phyloP scores from a whole-genome alignment of 2,113 vertebrate species.

The Oncorhynchus masou region DNA sequence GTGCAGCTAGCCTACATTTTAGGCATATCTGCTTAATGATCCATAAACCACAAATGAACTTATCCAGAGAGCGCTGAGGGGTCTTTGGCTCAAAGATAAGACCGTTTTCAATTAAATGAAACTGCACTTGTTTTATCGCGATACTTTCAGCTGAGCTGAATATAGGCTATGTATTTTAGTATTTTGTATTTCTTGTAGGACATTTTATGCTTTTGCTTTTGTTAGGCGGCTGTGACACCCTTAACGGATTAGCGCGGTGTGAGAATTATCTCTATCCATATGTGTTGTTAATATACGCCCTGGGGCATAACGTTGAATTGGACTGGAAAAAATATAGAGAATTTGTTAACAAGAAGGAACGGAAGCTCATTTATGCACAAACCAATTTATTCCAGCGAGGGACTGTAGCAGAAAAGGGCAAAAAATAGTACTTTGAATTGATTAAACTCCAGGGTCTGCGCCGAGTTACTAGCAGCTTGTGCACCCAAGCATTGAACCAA shows the following conservation, averaged over 20 bases:
- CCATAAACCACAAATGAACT: not conserved
- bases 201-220: constrained; percentile 53
- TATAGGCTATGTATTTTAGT: constrained; percentile 25
- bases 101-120: constrained; percentile 53
- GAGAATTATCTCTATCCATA: constrained; percentile 74
- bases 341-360: constrained; percentile 77
- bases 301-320: constrained; percentile 79
- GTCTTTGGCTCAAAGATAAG: constrained; percentile 46
- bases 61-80: constrained; percentile 46
- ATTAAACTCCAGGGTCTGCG: constrained; percentile 72
- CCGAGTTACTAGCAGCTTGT: constrained; percentile 58
- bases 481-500: constrained; percentile 57
- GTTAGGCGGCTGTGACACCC: constrained; percentile 58
- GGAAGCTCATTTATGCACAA: constrained; percentile 80
- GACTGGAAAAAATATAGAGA: constrained; percentile 70
- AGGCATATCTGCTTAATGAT: not conserved
- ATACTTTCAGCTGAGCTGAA: constrained; percentile 25
- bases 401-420: constrained; percentile 64
- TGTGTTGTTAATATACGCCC: constrained; percentile 83
- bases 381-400: constrained; percentile 79
- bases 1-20: no score
- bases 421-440: constrained; percentile 72
- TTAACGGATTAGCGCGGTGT: constrained; percentile 70
- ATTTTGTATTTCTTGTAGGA: constrained; percentile 41
- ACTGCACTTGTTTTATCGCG: constrained; percentile 32